Base-by-base conservation (phyloP, 2,888 invertebrate species). In the Himalopsyche anomala region DNA sequence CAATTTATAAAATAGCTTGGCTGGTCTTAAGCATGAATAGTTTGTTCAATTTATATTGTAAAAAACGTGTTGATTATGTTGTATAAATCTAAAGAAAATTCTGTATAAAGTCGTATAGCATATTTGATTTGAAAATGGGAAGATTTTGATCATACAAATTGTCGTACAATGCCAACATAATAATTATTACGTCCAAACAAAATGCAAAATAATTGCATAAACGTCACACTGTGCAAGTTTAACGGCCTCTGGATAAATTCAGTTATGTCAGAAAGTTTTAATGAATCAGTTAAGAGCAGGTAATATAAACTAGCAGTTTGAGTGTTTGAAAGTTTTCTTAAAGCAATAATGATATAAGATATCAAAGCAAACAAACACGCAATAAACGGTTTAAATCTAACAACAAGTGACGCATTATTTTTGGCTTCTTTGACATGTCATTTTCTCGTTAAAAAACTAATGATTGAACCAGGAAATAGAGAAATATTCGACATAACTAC, bases 391-490 rank as follows among this genome's bases (percentile, higher is more conserved):
- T 79, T 19, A 74, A n/a, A 40, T 42, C n/a, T n/a, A 45, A 69
- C 74, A 5, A 12, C 42, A 42, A 56, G 69, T 56, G 62, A 83
- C 79, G 79, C 83, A 55, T 79, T 79, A 55, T 62, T 42, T 79
- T 83, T n/a, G 42, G 51, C 40, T 51, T 45, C 80, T 86, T 85
- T 38, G n/a, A 79, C 86, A 81, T 79, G 82, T 80, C 45, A 86
- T 84, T 83, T 84, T 38, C 38, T 54, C 83, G 80, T 84, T 81
- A 81, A 56, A 62, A 74, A 62, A 19, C 9, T 62, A 62, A 19
- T 62, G 28, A 62, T 62, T 62, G n/a, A 28, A 62, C 62, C 19
- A 62, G 62, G 62, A 62, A 62, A 28, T 62, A 62, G 62, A 28
- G 19, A 19, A 62, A n/a, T 62, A 62, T 62, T 9, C 19, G 62